Conservation (phyloP, 1,140 invertebrate genomes). For the Bicyclus anynana region DNA sequence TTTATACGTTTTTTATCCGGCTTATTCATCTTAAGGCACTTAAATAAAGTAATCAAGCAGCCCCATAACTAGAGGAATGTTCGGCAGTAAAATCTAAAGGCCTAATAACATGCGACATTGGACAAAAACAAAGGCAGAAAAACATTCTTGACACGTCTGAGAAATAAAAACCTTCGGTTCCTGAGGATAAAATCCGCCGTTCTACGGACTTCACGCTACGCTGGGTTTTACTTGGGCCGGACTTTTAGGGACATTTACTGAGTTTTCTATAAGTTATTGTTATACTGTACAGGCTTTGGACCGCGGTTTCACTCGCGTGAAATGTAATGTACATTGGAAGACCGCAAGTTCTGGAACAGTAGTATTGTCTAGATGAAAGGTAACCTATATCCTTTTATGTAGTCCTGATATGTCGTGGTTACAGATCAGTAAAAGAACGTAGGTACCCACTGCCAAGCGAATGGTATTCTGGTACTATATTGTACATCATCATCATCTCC, state of each 20-base stretch:
- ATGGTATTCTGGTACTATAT: no score
- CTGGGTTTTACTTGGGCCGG: slow-evolving; percentile 23
- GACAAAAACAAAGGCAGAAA: slow-evolving; percentile 25
- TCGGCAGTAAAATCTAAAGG: slow-evolving; percentile 23
- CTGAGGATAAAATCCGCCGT: slow-evolving; percentile 28
- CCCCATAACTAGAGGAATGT: slow-evolving; percentile 12
- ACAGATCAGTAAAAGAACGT: no score
- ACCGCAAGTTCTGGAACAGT: no score
- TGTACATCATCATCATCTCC: no score
- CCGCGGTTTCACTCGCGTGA: no score
- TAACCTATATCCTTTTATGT: no score
- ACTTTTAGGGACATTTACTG: not conserved
- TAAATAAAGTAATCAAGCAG: slow-evolving; percentile 13
- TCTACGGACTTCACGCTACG: slow-evolving; percentile 28
- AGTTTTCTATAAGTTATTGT: no score
- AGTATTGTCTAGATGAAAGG: no score
- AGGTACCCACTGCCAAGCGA: no score
- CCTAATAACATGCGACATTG: slow-evolving; percentile 27
- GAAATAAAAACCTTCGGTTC: slow-evolving; percentile 35
- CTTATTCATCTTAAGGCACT: not conserved
- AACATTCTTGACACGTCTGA: slow-evolving; percentile 35
- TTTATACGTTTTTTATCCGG: not conserved
- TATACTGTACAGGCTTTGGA: no score
- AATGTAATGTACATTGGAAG: no score
- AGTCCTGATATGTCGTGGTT: no score